Evolutionary conservation across 2,797 vertebrate genomes (phyloP).

Genomic region (Centroberyx gerrardi): DNA sequence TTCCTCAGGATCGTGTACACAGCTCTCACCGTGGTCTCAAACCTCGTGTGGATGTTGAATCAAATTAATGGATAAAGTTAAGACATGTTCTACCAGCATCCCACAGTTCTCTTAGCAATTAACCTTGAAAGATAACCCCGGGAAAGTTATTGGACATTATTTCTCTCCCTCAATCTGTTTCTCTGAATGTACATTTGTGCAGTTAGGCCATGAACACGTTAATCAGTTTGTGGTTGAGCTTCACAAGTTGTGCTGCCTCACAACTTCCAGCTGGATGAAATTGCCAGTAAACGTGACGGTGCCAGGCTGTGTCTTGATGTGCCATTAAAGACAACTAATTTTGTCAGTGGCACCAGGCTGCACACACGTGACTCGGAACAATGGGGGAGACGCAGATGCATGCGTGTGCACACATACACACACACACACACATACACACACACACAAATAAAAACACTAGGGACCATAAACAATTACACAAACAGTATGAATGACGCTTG

Average conservation of each 20-base stretch:
- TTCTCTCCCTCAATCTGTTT: constrained; percentile 15
- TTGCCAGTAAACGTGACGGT: constrained; percentile 3
- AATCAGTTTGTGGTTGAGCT: constrained; percentile 20
- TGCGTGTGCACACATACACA: background rate
- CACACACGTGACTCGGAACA: constrained; percentile 15
- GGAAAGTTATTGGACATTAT: constrained; percentile 38
- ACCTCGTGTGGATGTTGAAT: constrained; percentile 22
- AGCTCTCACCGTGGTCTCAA: background rate
- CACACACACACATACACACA: background rate
- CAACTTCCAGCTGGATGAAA: constrained; percentile 11
- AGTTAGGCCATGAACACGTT: constrained; percentile 41
- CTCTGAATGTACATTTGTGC: constrained; percentile 16
- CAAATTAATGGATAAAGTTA: constrained; percentile 48
- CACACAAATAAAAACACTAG: background rate
- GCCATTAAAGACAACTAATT: constrained; percentile 24
- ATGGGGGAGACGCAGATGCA: background rate
- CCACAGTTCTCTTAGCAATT: constrained; percentile 47
- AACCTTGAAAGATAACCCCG: constrained; percentile 53
- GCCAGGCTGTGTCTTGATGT: constrained; percentile 30
- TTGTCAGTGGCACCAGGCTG: background rate
- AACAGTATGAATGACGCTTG: constrained; percentile 5
- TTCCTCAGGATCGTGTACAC: constrained; percentile 10
- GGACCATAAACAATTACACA: constrained; percentile 1
- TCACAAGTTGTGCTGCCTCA: constrained; percentile 14
- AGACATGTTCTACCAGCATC: constrained; percentile 33